Base-by-base conservation (phyloP, 1,140 invertebrate genomes). In the Drosophila bipectinata region DNA sequence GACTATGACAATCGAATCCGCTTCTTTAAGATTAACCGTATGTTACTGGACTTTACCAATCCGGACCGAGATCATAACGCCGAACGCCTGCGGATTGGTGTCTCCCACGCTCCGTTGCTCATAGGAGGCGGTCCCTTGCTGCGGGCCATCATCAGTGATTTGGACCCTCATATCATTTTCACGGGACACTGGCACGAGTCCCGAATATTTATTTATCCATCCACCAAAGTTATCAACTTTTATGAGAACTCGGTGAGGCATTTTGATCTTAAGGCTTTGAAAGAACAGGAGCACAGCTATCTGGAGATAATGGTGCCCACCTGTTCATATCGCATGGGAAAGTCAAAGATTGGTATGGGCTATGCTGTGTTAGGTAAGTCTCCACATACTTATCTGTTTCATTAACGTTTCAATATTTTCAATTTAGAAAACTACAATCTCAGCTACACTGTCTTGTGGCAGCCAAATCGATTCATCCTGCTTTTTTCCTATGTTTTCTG, bases 301-400 rank as follows among this genome's bases (percentile, higher is more conserved):
- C 94, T 97, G 88, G 98, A 99, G 93, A 94, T 99, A 41, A 94
- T 96, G 91, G 96, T 98, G 58, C 98, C 98, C 2, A 98, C 98
- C 0, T 98, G 96, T 92, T 98, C 97, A 4, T 99, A 99, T 92
- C 94, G 98, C 87, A 99, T 99, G 98, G 98, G 98, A 2, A 96
- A 95, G 18, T 77, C 87, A 8, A 93, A 96, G 66, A 97, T 98
- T 91, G 98, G 97, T 14, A 98, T 96, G 92, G 97, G 97, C 39
- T 94, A 95, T 71, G 96, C 96, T 4, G 92, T 97, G 56, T 93
- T 98, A 63, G 95, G 97, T 98, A 94, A 93, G 92, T 90, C 1
- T n/a, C 15, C 6, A 12, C 8, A 39, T 30, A 5, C 14, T 18
- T 3, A 18, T 60, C 1, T n/a, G 2, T 21, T 4, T n/a, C 28